Percentiles rank a stretch among this genome's conserved stretches.
These are phyloP conservation scores for Parasteatoda tepidariorum DNA, from an alignment of 1,140 invertebrate genomes.

Conservation along the genomic window DNA sequence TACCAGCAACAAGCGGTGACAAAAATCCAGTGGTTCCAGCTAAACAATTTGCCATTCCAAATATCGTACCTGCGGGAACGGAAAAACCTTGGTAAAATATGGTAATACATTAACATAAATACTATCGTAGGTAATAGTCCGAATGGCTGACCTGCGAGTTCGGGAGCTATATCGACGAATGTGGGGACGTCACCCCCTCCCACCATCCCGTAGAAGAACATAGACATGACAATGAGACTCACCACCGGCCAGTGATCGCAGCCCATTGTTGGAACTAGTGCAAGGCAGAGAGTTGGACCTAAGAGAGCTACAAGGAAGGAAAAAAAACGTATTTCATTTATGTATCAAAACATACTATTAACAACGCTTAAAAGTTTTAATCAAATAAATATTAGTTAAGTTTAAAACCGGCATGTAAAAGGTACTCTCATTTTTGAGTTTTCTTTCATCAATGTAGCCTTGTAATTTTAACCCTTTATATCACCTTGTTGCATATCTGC, in stretches of 20 bases:
- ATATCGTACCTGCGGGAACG: constrained; percentile 69
- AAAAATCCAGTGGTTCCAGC: constrained; percentile 58
- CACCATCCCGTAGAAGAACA: constrained; percentile 62
- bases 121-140: not conserved
- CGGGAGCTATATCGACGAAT: constrained; percentile 79
- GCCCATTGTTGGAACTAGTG: constrained; percentile 59
- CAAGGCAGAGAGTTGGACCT: constrained; percentile 61
- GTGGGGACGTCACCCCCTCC: constrained; percentile 63
- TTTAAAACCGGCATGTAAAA: too few species aligned
- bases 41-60: constrained; percentile 55
- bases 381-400: too few species aligned
- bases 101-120: not conserved
- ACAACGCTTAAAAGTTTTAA: too few species aligned
- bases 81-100: not conserved
- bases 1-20: constrained; percentile 52
- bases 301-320: constrained; percentile 57
- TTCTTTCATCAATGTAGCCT: too few species aligned
- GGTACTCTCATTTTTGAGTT: too few species aligned
- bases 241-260: constrained; percentile 61
- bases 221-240: constrained; percentile 59
- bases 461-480: too few species aligned
- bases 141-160: constrained; percentile 75
- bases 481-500: too few species aligned
- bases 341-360: too few species aligned
- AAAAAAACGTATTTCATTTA: not conserved